phyloP scores from a whole-genome alignment of 2,797 vertebrate species.

The Steatocranus sp. region DNA sequence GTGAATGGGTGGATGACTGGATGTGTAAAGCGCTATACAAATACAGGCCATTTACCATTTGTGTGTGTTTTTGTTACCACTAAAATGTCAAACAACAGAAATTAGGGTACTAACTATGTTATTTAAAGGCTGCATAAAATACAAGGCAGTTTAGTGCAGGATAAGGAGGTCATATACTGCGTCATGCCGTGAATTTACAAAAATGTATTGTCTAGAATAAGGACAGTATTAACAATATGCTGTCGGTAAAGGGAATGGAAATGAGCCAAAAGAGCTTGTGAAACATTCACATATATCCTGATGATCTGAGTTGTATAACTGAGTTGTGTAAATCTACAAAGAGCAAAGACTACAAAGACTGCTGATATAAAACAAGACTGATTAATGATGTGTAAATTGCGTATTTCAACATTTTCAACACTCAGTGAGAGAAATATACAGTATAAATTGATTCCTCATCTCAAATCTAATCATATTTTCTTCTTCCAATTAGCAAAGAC shows the following conservation, averaged over 20 bases:
- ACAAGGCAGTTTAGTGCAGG: not conserved
- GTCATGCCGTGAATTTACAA: not conserved
- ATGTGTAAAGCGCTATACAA: too few species aligned
- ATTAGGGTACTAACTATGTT: not conserved
- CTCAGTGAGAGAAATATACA: not conserved
- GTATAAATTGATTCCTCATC: not conserved
- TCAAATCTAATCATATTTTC: not conserved
- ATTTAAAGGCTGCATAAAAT: not conserved
- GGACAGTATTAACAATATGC: not conserved
- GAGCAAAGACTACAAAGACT: not conserved
- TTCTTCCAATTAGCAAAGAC: not conserved
- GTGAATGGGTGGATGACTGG: too few species aligned
- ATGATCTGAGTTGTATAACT: not conserved
- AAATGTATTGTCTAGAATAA: not conserved
- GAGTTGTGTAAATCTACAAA: not conserved
- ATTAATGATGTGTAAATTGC: not conserved
- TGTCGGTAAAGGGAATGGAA: not conserved
- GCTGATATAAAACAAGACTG: not conserved
- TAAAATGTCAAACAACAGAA: not conserved
- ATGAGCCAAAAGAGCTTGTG: not conserved
- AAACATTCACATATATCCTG: not conserved
- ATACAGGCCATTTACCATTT: too few species aligned
- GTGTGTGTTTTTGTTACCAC: not conserved
- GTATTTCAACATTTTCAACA: not conserved
- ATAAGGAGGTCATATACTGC: not conserved